These are phyloP conservation scores for Drosophila baimaii DNA, from an alignment of 1,140 invertebrate species.

Conservation along the genomic window DNA sequence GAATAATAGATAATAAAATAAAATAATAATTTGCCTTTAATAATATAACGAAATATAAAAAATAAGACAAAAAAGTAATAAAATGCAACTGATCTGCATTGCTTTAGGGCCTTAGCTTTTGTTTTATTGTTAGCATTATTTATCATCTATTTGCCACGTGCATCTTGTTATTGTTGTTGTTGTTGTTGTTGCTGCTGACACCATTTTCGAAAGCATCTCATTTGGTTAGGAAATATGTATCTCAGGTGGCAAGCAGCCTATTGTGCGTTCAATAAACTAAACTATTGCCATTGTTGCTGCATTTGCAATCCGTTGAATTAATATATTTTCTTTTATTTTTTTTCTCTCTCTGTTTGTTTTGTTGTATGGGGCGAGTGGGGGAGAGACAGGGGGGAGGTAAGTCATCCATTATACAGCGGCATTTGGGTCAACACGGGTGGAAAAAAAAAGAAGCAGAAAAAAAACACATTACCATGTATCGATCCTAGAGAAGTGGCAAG, in stretches of 20 bases:
- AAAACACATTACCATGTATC: conserved; percentile 22
- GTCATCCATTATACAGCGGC: conserved; percentile 14
- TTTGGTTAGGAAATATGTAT: conserved; percentile 47
- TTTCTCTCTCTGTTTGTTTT: neutral
- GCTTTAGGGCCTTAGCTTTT: too few relatives aligned
- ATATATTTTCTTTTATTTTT: conserved; percentile 22
- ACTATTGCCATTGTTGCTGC: conserved; percentile 48
- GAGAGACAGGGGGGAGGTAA: neutral
- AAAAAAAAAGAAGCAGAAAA: neutral
- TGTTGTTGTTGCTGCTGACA: conserved; percentile 49
- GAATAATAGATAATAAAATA: too few relatives aligned
- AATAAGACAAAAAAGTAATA: neutral
- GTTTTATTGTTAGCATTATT: neutral
- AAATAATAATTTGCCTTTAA: too few relatives aligned
- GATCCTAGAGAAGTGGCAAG: conserved; percentile 40
- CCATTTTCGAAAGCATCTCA: conserved; percentile 43
- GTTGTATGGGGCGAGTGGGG: neutral
- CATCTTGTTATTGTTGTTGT: conserved; percentile 25
- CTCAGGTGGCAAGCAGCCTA: conserved; percentile 40
- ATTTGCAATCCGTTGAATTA: conserved; percentile 45
- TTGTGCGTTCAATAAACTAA: conserved; percentile 52
- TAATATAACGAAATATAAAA: too few relatives aligned
- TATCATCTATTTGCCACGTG: conserved; percentile 31
- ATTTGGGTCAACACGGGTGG: conserved; percentile 55
- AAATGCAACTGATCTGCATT: neutral